A percentile compares a stretch with the other conserved stretches of the same genome.
phyloP scores from a whole-genome alignment of 2,888 invertebrate species.

The Plebejus argus region DNA sequence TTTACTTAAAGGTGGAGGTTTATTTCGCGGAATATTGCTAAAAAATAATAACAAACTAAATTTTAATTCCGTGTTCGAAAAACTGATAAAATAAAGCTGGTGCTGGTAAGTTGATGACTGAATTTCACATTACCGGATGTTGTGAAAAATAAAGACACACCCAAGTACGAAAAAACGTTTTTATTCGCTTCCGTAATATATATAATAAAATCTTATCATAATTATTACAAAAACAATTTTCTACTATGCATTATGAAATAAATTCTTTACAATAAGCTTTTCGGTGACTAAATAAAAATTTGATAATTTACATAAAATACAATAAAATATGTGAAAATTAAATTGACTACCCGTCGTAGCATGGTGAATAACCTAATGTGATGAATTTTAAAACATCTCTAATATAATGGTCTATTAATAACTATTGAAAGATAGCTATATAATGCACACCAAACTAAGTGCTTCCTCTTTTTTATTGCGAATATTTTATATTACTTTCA shows the following conservation, averaged over 20 bases:
- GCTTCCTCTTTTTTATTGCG: constrained; percentile 31
- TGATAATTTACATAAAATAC: constrained; percentile 75
- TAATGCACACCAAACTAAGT: constrained; percentile 32
- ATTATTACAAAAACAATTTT: constrained; percentile 70
- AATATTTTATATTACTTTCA: constrained; percentile 35
- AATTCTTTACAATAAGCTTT: constrained; percentile 48
- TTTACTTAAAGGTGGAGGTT: too few relatives aligned
- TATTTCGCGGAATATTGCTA: too few relatives aligned
- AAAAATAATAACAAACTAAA: too few relatives aligned
- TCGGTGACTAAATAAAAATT: constrained; percentile 40
- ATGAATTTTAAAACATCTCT: constrained; percentile 35
- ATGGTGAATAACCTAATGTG: constrained; percentile 43
- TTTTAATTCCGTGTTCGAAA: too few relatives aligned
- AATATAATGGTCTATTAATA: constrained; percentile 37
- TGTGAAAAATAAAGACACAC: too few relatives aligned
- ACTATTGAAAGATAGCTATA: constrained; percentile 32
- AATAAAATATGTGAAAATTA: constrained; percentile 55
- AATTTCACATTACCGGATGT: too few relatives aligned
- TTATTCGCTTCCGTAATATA: constrained; percentile 57
- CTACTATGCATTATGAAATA: constrained; percentile 60
- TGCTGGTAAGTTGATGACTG: too few relatives aligned
- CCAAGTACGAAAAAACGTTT: constrained; percentile 21
- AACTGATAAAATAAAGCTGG: too few relatives aligned
- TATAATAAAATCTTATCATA: constrained; percentile 60
- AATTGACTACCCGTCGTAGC: constrained; percentile 43